Conservation (phyloP, 2,797 vertebrate species). For the Poeciliopsis turneri region DNA sequence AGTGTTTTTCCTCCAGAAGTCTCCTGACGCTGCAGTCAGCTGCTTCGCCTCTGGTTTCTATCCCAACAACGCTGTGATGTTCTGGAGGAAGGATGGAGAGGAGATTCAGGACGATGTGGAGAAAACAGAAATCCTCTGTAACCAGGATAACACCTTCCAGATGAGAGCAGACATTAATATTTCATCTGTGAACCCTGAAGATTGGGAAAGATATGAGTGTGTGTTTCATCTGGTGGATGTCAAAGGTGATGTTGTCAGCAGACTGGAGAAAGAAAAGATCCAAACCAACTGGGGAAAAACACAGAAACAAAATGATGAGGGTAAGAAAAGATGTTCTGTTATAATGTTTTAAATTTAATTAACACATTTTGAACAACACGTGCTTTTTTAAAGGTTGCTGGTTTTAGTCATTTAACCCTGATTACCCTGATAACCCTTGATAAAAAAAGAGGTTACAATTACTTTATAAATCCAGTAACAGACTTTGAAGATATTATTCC, state of each 20-base stretch:
- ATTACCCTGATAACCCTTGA: too few species aligned
- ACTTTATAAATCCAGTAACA: too few species aligned
- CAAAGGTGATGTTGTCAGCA: neutral
- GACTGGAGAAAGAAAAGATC: neutral
- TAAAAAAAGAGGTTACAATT: too few species aligned
- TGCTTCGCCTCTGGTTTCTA: neutral
- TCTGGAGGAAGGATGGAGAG: neutral
- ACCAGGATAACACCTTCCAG: neutral
- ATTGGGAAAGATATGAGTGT: neutral
- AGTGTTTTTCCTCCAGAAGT: neutral
- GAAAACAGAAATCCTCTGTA: neutral
- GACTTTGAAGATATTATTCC: too few species aligned
- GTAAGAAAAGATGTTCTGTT: too few species aligned
- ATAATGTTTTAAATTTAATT: too few species aligned
- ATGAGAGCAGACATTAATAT: neutral
- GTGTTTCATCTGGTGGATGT: neutral
- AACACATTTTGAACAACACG: too few species aligned
- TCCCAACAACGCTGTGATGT: neutral
- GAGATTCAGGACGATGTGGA: neutral
- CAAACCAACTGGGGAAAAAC: neutral
- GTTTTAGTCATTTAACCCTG: too few species aligned
- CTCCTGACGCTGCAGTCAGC: neutral
- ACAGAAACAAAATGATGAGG: neutral
- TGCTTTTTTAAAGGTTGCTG: too few species aligned
- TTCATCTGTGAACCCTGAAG: neutral